These are phyloP conservation scores for Sceliomorpha sp. DNA, from an alignment of 2,888 invertebrate species.

Conservation along the genomic window DNA sequence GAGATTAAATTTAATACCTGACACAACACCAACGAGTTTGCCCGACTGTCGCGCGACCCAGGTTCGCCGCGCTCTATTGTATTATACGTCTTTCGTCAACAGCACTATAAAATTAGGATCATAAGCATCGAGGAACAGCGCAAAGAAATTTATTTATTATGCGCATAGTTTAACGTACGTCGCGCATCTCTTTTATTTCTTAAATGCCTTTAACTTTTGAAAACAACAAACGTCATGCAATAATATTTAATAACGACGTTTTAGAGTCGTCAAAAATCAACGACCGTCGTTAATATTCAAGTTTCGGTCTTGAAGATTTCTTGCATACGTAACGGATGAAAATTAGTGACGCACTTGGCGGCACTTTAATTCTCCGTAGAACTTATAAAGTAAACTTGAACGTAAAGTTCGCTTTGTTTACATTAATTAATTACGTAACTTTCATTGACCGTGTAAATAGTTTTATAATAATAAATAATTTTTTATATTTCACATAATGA, in stretches of 20 bases:
- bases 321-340: conserved; percentile 30
- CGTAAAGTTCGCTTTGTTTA: too few species aligned
- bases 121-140: too few species aligned
- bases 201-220: neutral
- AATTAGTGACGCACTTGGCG: conserved; percentile 35
- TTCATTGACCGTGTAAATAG: neutral
- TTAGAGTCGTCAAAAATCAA: conserved; percentile 14
- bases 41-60: neutral
- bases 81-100: too few species aligned
- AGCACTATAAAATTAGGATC: too few species aligned
- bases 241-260: neutral
- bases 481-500: too few species aligned
- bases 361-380: conserved; percentile 30
- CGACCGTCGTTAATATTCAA: conserved; percentile 29
- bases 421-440: neutral
- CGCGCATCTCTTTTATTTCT: neutral
- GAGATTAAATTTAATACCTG: neutral
- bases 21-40: neutral
- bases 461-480: too few species aligned
- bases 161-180: too few species aligned
- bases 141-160: too few species aligned
- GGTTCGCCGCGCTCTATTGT: neutral
- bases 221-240: neutral
- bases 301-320: conserved; percentile 26
- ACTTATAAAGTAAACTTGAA: too few species aligned